A percentile compares a stretch with the other conserved stretches of the same genome.
These are phyloP conservation scores for Chalcis sispes DNA, from an alignment of 2,888 invertebrate genomes.

Conservation along the genomic window DNA sequence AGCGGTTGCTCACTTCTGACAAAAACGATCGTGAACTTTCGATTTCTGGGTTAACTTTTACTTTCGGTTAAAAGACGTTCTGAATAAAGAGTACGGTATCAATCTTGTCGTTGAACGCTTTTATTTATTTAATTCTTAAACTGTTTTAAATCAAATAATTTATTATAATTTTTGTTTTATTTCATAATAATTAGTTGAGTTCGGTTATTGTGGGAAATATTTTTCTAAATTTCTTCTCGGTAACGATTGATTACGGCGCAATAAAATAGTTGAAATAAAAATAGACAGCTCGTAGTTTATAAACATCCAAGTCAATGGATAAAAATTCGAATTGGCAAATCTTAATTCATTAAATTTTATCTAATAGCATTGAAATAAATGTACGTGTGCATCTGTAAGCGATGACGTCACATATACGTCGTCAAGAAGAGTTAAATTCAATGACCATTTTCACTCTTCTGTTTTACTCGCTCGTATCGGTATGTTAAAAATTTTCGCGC, in stretches of 20 bases:
- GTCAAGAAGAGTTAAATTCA: conserved; percentile 18
- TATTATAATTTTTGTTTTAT: no score
- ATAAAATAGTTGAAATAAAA: neutral
- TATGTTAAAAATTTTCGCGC: no score
- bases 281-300: neutral
- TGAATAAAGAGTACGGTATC: conserved; percentile 32
- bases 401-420: conserved; percentile 34
- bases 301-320: conserved; percentile 14
- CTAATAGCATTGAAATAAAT: no score
- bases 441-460: no score
- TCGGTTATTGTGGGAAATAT: no score
- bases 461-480: neutral
- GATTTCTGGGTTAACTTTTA: conserved; percentile 9
- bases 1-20: neutral
- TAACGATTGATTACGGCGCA: no score
- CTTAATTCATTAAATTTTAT: conserved; percentile 28
- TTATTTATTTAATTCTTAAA: no score
- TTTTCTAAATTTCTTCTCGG: no score
- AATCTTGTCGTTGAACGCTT: no score
- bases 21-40: conserved; percentile 4
- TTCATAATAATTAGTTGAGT: no score
- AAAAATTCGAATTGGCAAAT: conserved; percentile 17
- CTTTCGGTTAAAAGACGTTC: conserved; percentile 33
- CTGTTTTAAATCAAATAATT: no score
- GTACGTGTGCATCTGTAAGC: neutral